A percentile compares a stretch with the other conserved stretches of the same genome.
phyloP scores from a whole-genome alignment of 1,140 invertebrate genomes.

The Dufourea novaeangliae region DNA sequence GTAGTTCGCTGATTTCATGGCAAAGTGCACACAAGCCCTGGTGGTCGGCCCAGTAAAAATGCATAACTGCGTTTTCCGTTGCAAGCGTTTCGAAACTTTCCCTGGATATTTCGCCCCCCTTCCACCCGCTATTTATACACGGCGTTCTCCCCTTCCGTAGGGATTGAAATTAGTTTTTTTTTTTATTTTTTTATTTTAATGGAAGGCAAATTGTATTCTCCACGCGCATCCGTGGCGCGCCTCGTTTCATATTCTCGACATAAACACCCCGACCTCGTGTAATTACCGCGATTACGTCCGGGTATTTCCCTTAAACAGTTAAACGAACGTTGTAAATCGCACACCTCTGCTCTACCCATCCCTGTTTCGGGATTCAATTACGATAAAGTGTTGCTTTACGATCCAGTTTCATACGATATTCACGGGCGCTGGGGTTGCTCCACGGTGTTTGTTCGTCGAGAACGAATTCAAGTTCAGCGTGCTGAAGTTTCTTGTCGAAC shows the following conservation, averaged over 20 bases:
- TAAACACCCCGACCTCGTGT: background rate
- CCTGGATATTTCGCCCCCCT: background rate
- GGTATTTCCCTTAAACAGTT: background rate
- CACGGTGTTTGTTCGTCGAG: background rate
- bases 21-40: no score
- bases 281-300: background rate
- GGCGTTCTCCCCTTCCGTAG: background rate
- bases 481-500: no score
- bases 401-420: background rate
- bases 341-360: background rate
- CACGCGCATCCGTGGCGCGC: no score
- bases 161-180: background rate
- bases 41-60: no score
- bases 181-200: no score
- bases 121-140: constrained; percentile 3
- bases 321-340: background rate
- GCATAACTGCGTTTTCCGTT: background rate
- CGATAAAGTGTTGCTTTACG: background rate
- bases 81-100: no score
- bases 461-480: background rate
- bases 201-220: background rate
- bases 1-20: background rate
- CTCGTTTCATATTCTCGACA: constrained; percentile 4
- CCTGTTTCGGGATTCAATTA: constrained; percentile 19
- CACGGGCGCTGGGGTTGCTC: background rate